Evolutionary conservation across 2,888 invertebrate species (phyloP), one percentile per base, ranked within the genome.

Genomic region (Pyrrhia umbra): DNA sequence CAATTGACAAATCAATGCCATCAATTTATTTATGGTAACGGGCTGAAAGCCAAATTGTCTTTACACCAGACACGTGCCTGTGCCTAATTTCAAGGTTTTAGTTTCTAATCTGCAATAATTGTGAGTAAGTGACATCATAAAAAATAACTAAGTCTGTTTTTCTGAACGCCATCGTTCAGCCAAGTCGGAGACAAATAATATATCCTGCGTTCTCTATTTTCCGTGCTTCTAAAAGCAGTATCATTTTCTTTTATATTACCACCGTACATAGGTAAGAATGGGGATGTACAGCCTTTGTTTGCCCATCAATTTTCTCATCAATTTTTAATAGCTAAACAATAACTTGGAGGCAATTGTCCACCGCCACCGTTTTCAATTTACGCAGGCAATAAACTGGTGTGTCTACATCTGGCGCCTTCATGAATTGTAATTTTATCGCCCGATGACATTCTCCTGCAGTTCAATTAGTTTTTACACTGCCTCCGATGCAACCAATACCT

Each of bases 351-450:
- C 89, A 91, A 90, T 93, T 89, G 90, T 88, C 85, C 85, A 76
- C 77, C 82, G 80, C 81, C 82, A 83, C 83, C 84, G 84, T 84
- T 88, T 92, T 90, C 94, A 94, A 94, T 94, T 94, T 94, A 88
- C 90, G 85, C 82, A 80, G 75, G 86, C 86, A 80, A 92, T 94
- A 94, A 94, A 94, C 81, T 77, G 69, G 73, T 84, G 83, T 86
- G 79, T 75, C 80, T 88, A 90, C 92, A 93, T 92, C 91, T 94
- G 92, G 90, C 90, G 91, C 89, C 92, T 87, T 80, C 68, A 76
- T 80, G 88, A 90, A 92, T 91, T 88, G 92, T 91, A 87, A 90
- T 92, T 93, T 92, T 92, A 93, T 93, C 80, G 85, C 75, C 79
- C 80, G 84, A 90, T 91, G 92, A 89, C 88, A 89, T 90, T 90